These are phyloP conservation scores for Athene cunicularia DNA, from an alignment of 2,113 vertebrate genomes.

Conservation along the genomic window DNA sequence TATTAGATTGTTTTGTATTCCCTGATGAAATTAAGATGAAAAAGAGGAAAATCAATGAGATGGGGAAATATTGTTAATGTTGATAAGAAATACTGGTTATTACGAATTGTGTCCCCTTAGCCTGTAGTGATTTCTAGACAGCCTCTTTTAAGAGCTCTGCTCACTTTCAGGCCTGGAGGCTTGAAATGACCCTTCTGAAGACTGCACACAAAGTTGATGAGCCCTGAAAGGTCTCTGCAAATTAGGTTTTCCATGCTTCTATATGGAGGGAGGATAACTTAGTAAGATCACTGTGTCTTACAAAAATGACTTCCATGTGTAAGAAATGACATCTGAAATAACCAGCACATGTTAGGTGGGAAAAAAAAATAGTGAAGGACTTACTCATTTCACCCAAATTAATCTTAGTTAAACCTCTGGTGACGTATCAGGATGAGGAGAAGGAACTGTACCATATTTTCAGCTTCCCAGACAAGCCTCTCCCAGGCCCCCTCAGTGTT, in stretches of 20 bases:
- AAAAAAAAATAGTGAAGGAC: neutral
- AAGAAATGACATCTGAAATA: neutral
- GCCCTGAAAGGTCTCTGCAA: neutral
- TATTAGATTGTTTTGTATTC: neutral
- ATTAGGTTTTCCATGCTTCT: neutral
- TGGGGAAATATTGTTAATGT: neutral
- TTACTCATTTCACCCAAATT: neutral
- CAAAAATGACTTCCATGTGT: neutral
- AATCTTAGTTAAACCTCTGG: neutral
- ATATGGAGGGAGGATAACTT: neutral
- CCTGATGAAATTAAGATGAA: neutral
- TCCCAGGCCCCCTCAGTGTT: neutral
- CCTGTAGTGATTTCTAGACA: neutral
- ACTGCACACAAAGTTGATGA: neutral
- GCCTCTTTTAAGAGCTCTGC: neutral
- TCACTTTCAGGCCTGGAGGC: neutral
- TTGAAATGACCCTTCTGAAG: neutral
- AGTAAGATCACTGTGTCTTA: neutral
- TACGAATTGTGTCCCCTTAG: neutral
- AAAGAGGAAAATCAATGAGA: neutral
- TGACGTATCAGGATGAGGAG: neutral
- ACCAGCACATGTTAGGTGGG: neutral
- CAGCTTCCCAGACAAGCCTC: neutral
- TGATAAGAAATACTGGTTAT: neutral
- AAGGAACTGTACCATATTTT: neutral